Percentiles rank a stretch among this genome's conserved stretches.
Conservation (phyloP, 2,113 vertebrate genomes). For the Podarcis cretensis region DNA sequence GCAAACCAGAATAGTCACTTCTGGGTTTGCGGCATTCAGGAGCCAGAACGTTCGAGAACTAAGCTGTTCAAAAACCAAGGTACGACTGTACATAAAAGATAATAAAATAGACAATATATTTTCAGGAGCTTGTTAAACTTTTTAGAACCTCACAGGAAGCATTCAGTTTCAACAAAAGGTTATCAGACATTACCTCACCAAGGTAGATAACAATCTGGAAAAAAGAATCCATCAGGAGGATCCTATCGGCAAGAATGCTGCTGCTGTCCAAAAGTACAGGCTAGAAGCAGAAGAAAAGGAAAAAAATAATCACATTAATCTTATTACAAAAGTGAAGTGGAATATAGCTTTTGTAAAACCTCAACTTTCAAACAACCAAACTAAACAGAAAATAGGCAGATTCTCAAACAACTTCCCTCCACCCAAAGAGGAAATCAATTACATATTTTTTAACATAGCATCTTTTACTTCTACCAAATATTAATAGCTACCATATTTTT, state of each 20-base stretch:
- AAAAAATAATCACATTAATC: slow-evolving; percentile 7
- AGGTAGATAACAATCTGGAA: slow-evolving; percentile 98
- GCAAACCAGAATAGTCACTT: too few species aligned
- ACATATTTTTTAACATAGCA: background rate
- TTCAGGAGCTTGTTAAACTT: background rate
- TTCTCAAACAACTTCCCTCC: too few species aligned
- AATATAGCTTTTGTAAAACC: background rate
- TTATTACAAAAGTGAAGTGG: background rate
- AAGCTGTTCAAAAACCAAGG: background rate
- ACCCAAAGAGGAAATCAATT: background rate
- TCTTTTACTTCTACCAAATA: background rate
- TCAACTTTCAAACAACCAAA: background rate
- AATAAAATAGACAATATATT: background rate
- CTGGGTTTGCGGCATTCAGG: too few species aligned
- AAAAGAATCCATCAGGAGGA: slow-evolving; percentile 97
- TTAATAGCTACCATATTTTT: background rate
- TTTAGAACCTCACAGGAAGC: too few species aligned
- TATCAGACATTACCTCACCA: slow-evolving; percentile 84
- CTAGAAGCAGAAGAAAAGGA: slow-evolving; percentile 67
- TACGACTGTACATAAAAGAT: background rate
- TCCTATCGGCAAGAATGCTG: slow-evolving; percentile 95
- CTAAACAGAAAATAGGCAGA: background rate
- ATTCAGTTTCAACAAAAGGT: rapidly evolving
- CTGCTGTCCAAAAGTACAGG: slow-evolving; percentile 97
- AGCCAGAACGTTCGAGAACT: too few species aligned